phyloP scores from a whole-genome alignment of 2,797 vertebrate species.

The Esox lucius region DNA sequence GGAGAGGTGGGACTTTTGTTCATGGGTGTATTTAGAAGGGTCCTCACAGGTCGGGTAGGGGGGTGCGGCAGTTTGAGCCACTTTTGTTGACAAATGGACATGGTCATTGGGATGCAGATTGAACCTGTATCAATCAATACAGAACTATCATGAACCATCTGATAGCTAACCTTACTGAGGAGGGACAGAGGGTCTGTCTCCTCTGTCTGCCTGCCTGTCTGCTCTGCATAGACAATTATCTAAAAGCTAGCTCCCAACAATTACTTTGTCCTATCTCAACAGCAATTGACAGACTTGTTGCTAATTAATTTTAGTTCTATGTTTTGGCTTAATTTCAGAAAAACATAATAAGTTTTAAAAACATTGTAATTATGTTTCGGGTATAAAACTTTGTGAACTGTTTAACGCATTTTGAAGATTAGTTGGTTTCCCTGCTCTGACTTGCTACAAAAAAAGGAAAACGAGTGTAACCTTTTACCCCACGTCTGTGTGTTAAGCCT shows the following conservation, averaged over 20 bases:
- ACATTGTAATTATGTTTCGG: not conserved
- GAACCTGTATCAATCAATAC: slow-evolving; percentile 37
- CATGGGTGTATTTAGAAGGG: slow-evolving; percentile 38
- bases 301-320: not conserved
- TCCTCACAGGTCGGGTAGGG: slow-evolving; percentile 25
- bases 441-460: slow-evolving; percentile 70
- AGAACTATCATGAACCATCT: slow-evolving; percentile 49
- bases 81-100: slow-evolving; percentile 49
- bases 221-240: slow-evolving; percentile 8
- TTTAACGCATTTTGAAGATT: slow-evolving; percentile 17
- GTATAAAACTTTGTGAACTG: slow-evolving; percentile 35
- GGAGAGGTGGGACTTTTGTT: slow-evolving; percentile 45
- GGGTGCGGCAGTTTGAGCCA: slow-evolving; percentile 30
- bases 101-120: slow-evolving; percentile 56
- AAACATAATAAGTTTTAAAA: not conserved
- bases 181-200: slow-evolving; percentile 12
- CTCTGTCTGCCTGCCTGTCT: slow-evolving; percentile 8
- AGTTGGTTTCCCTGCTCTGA: slow-evolving; percentile 58
- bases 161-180: slow-evolving; percentile 39
- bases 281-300: not conserved
- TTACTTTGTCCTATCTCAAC: not conserved
- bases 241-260: slow-evolving; percentile 4
- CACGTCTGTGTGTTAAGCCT: slow-evolving; percentile 67
- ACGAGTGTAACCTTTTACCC: slow-evolving; percentile 53
- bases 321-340: not conserved